Conservation (phyloP, 2,888 invertebrate genomes). For the Chromoteleia sp. region DNA sequence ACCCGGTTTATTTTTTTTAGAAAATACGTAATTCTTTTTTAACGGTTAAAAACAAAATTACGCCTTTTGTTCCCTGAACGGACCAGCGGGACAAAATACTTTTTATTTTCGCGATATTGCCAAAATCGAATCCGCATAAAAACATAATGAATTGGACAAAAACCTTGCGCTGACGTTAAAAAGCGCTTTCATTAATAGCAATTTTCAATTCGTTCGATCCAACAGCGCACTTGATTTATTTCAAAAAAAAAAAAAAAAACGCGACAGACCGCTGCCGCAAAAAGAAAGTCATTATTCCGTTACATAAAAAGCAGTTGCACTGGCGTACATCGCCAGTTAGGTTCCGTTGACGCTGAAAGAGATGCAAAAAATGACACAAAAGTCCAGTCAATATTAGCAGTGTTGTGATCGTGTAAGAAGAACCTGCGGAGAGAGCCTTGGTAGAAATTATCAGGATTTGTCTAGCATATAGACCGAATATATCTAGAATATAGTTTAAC, state of each 20-base stretch:
- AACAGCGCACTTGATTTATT: constrained; percentile 33
- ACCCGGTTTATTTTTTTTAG: too few species aligned
- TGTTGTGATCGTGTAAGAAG: constrained; percentile 23
- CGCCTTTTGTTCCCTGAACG: too few species aligned
- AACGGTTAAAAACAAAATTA: too few species aligned
- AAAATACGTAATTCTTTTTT: too few species aligned
- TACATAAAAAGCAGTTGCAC: constrained; percentile 49
- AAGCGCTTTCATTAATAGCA: constrained; percentile 35
- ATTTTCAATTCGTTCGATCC: constrained; percentile 28
- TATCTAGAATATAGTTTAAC: too few species aligned
- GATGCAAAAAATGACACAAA: constrained; percentile 17
- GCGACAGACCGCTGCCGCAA: constrained; percentile 5
- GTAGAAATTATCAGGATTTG: too few species aligned
- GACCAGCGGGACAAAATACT: too few species aligned
- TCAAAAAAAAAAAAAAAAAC: too few species aligned
- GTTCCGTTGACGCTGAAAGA: constrained; percentile 46
- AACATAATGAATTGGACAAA: constrained; percentile 19
- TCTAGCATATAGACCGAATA: too few species aligned
- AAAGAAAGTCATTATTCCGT: constrained; percentile 39
- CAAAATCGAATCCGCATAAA: constrained; percentile 3
- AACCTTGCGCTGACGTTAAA: constrained; percentile 13
- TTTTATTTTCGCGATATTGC: constrained; percentile 13
- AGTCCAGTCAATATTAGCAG: constrained; percentile 17
- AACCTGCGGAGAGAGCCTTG: too few species aligned
- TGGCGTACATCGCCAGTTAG: constrained; percentile 53